phyloP scores from a whole-genome alignment of 2,797 vertebrate genomes.

The Dallia pectoralis region DNA sequence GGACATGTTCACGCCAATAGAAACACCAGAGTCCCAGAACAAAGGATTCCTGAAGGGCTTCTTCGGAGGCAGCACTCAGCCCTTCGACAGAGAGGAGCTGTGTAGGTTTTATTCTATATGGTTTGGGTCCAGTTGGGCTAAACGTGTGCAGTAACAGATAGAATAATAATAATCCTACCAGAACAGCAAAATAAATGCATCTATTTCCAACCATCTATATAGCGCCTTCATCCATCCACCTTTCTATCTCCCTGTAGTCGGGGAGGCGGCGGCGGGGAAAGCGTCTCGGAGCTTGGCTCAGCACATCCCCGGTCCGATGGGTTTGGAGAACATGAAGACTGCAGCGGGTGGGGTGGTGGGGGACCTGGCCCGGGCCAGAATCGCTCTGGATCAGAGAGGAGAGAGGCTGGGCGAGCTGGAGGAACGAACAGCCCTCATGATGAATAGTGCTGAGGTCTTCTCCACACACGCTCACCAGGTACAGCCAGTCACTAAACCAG shows the following conservation, averaged over 20 bases:
- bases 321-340: conserved; percentile 88
- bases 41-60: conserved; percentile 97
- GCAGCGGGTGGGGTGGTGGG: conserved; percentile 88
- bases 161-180: too few species aligned
- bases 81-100: conserved; percentile 96
- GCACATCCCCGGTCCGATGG: conserved; percentile 91
- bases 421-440: conserved; percentile 92
- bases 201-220: too few species aligned
- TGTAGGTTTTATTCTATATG: conserved; percentile 77
- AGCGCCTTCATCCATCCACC: conserved; percentile 3
- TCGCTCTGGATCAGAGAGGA: conserved; percentile 94
- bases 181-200: too few species aligned
- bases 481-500: conserved; percentile 9
- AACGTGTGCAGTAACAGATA: too few species aligned
- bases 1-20: conserved; percentile 93
- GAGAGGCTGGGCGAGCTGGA: conserved; percentile 95
- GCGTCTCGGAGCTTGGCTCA: conserved; percentile 92
- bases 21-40: conserved; percentile 95
- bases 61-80: conserved; percentile 92
- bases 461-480: conserved; percentile 98
- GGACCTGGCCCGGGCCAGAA: conserved; percentile 87
- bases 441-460: conserved; percentile 92
- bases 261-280: conserved; percentile 92
- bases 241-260: conserved; percentile 73
- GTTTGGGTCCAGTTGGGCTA: neutral